phyloP scores from a whole-genome alignment of 1,140 invertebrate genomes.

The Drosophila sp. region DNA sequence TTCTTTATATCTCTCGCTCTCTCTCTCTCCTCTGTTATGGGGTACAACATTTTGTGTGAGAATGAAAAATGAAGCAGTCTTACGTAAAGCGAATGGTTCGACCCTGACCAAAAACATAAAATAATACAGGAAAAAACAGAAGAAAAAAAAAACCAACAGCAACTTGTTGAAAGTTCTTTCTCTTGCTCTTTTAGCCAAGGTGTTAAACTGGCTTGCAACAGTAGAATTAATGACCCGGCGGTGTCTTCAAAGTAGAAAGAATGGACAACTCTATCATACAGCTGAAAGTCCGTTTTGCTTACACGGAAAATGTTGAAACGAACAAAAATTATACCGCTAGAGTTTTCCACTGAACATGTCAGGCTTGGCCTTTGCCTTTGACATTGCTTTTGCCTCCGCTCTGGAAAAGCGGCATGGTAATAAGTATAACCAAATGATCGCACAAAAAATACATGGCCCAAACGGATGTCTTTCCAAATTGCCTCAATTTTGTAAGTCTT shows the following conservation, averaged over 20 bases:
- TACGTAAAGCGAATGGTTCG: constrained; percentile 5
- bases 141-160: constrained; percentile 22
- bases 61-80: constrained; percentile 26
- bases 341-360: constrained; percentile 41
- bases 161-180: constrained; percentile 65
- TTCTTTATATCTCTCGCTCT: neutral
- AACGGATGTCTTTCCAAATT: too few species aligned
- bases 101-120: constrained; percentile 12
- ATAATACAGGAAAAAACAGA: neutral
- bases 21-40: neutral
- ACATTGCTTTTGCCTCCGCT: neutral
- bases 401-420: neutral
- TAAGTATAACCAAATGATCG: neutral
- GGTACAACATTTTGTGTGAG: constrained; percentile 27
- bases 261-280: constrained; percentile 64
- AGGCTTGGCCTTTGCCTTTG: constrained; percentile 10
- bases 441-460: neutral
- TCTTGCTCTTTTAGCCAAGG: constrained; percentile 16
- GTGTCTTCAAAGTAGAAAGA: constrained; percentile 62
- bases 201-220: constrained; percentile 46
- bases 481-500: too few species aligned
- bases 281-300: constrained; percentile 48
- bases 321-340: constrained; percentile 48
- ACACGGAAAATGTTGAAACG: constrained; percentile 51
- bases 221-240: constrained; percentile 67